Evolutionary conservation across 2,888 invertebrate species (phyloP).

Genomic region (Phragmatobia fuliginosa): DNA sequence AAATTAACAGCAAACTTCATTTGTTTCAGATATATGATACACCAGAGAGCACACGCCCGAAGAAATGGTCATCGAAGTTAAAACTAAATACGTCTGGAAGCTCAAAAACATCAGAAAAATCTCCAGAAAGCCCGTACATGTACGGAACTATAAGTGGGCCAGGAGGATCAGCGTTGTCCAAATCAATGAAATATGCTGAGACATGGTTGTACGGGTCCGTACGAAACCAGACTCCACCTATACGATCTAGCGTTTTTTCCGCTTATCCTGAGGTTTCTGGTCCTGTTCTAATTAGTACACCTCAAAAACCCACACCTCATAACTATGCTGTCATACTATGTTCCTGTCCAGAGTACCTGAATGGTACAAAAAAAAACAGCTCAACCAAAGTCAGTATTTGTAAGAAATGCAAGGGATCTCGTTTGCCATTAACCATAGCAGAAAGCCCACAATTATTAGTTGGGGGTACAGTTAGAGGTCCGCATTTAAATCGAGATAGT

Average conservation of each 20-base stretch:
- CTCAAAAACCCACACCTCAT: slow-evolving; percentile 87
- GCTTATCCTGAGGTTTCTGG: slow-evolving; percentile 79
- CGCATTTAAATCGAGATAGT: slow-evolving; percentile 77
- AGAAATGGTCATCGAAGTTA: slow-evolving; percentile 91
- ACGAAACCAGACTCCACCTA: slow-evolving; percentile 83
- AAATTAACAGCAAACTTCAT: slow-evolving; percentile 25
- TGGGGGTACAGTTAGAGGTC: slow-evolving; percentile 89
- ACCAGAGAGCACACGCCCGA: slow-evolving; percentile 85
- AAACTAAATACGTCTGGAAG: slow-evolving; percentile 86
- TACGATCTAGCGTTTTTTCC: slow-evolving; percentile 82
- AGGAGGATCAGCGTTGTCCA: slow-evolving; percentile 90
- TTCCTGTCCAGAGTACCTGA: slow-evolving; percentile 93
- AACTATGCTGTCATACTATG: slow-evolving; percentile 91
- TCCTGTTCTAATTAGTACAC: slow-evolving; percentile 83
- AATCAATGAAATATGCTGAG: slow-evolving; percentile 94
- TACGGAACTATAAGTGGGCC: slow-evolving; percentile 86
- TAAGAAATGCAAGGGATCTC: slow-evolving; percentile 94
- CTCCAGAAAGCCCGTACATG: slow-evolving; percentile 81
- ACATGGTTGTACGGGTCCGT: slow-evolving; percentile 95
- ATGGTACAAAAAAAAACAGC: slow-evolving; percentile 91
- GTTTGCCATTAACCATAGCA: slow-evolving; percentile 89
- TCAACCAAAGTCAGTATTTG: slow-evolving; percentile 92
- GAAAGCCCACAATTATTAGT: slow-evolving; percentile 85
- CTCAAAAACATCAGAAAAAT: slow-evolving; percentile 79
- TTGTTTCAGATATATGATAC: slow-evolving; percentile 83